Evolutionary conservation across 2,888 invertebrate species (phyloP), one percentile per base, ranked within the genome.

Genomic region (Nemurella pictetii): DNA sequence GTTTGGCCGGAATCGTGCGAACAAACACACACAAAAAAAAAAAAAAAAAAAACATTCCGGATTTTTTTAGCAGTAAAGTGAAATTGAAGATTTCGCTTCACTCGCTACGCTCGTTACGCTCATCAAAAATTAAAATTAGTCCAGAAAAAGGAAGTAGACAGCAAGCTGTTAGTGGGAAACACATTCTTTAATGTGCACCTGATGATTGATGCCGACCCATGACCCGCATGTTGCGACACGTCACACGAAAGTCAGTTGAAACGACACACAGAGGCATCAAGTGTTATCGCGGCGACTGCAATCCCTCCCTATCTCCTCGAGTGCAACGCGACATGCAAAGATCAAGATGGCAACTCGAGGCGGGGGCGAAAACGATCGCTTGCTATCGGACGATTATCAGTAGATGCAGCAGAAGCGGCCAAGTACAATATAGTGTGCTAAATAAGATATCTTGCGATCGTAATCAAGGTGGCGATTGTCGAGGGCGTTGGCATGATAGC

Each of bases 401-500:
- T 12, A 12, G 55, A 55, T 55, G 2, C 20, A n/a, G 55, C 55
- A 12, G 55, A 20, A 55, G 20, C 55, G 55, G 55, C 55, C 55
- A 55, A 12, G 55, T 55, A 55, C n/a, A n/a, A n/a, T n/a, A n/a
- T n/a, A n/a, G 9, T 55, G 55, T 20, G 55, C 55, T 55, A 55
- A 55, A 55, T 55, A 55, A 55, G 55, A 55, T 55, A 55, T 55
- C 55, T 55, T 25, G 20, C 78, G 82, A 82, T 82, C 36, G 82
- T 72, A 55, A 82, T 82, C 82, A 72, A 7, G 27, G 27, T 9
- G 36, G 28, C 29, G 55, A 82, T 82, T 9, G 82, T 28, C 12
- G 72, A 82, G 82, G 82, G 82, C 82, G 82, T 82, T 82, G 82
- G 27, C 82, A 36, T 81, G 81, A 81, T 81, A 15, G 82, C 29